phyloP scores from a whole-genome alignment of 1,140 invertebrate species.

The Drosophila burlai region DNA sequence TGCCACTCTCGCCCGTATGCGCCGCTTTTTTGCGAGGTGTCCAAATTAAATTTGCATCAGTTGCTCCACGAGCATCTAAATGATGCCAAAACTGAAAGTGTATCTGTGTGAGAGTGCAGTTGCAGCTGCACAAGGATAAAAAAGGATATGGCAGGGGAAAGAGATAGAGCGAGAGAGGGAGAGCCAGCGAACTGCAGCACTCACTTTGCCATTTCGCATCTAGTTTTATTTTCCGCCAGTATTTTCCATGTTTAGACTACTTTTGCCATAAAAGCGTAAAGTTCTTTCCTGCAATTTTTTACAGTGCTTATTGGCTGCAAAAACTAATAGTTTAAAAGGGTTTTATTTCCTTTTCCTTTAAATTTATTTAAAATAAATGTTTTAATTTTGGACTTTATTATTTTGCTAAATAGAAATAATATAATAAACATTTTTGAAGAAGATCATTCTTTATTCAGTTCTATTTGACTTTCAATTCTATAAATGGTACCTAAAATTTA shows the following conservation, averaged over 20 bases:
- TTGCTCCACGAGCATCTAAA: conserved; percentile 80
- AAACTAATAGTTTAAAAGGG: neutral
- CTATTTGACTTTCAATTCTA: no score
- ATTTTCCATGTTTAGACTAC: conserved; percentile 42
- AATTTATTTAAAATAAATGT: neutral
- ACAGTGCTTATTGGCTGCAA: conserved; percentile 3
- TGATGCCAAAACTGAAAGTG: conserved; percentile 73
- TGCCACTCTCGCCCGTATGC: conserved; percentile 24
- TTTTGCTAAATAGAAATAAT: neutral
- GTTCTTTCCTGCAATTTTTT: conserved; percentile 19
- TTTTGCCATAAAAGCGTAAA: conserved; percentile 29
- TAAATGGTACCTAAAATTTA: no score
- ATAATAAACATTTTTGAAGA: no score
- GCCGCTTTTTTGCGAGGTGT: conserved; percentile 72
- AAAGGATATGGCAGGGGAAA: conserved; percentile 3
- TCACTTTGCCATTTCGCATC: conserved; percentile 70
- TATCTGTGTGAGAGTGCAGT: conserved; percentile 32
- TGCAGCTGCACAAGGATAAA: conserved; percentile 36
- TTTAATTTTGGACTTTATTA: accelerated
- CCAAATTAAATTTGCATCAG: conserved; percentile 83
- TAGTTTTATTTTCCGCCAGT: conserved; percentile 51
- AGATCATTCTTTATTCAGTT: no score
- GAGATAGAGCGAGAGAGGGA: neutral
- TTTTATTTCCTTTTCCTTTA: neutral
- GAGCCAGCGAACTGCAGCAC: conserved; percentile 45